Evolutionary conservation across 2,888 invertebrate species (phyloP).

Genomic region (Venustoraphidia nigricollis): DNA sequence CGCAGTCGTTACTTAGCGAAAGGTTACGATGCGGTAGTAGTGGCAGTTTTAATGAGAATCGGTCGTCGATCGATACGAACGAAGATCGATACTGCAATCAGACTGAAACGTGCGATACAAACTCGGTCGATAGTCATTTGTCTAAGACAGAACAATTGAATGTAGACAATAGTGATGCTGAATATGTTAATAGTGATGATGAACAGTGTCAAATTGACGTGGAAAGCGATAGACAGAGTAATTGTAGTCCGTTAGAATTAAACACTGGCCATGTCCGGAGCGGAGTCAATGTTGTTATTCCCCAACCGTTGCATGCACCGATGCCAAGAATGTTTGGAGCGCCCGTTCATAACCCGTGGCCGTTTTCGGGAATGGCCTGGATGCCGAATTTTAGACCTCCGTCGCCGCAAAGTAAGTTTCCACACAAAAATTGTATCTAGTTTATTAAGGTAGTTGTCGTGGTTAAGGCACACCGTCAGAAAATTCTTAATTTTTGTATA

Average conservation of each 20-base stretch:
- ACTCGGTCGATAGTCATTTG: background rate
- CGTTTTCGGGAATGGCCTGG: slow-evolving; percentile 50
- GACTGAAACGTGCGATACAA: background rate
- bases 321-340: slow-evolving; percentile 38
- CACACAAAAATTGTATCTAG: too few relatives aligned
- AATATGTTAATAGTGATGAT: slow-evolving; percentile 2
- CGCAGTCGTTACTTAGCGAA: background rate
- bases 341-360: slow-evolving; percentile 36
- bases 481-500: too few relatives aligned
- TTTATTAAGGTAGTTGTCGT: too few relatives aligned
- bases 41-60: background rate
- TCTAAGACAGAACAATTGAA: slow-evolving; percentile 5
- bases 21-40: background rate
- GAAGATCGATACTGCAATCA: background rate
- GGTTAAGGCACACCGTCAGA: too few relatives aligned
- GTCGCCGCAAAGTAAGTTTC: slow-evolving; percentile 41
- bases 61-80: background rate
- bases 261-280: too few relatives aligned
- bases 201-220: slow-evolving; percentile 4
- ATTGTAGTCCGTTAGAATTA: background rate
- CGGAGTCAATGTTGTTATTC: slow-evolving; percentile 43
- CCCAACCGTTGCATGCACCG: slow-evolving; percentile 46
- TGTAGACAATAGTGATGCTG: slow-evolving; percentile 4
- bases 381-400: slow-evolving; percentile 43
- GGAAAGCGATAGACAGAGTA: slow-evolving; percentile 10